phyloP scores from a whole-genome alignment of 2,888 invertebrate genomes.

The Atrina japonica region DNA sequence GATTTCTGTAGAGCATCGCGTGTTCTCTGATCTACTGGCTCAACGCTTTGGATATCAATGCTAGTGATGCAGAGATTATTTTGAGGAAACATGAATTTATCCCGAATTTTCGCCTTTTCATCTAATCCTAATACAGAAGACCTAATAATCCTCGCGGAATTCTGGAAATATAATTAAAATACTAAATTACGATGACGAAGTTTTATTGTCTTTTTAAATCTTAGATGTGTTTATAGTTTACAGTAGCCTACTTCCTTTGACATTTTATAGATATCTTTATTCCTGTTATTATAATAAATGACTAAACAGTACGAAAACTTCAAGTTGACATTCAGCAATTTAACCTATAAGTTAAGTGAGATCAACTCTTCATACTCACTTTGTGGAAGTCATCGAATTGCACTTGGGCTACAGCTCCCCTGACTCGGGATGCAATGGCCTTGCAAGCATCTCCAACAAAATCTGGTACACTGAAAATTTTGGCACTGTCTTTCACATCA shows the following conservation, averaged over 20 bases:
- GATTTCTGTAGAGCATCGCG: slow-evolving; percentile 82
- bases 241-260: no score
- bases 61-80: slow-evolving; percentile 82
- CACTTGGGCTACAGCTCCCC: slow-evolving; percentile 82
- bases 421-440: slow-evolving; percentile 82
- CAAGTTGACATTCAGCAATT: no score
- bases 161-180: slow-evolving; percentile 68
- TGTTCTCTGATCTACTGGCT: slow-evolving; percentile 83
- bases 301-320: no score
- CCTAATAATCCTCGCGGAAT: slow-evolving; percentile 82
- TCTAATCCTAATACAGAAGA: slow-evolving; percentile 82
- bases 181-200: background rate
- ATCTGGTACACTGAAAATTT: slow-evolving; percentile 82
- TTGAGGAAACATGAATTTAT: slow-evolving; percentile 80
- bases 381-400: slow-evolving; percentile 83
- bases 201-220: no score
- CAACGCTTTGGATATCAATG: slow-evolving; percentile 83
- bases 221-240: no score
- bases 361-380: no score
- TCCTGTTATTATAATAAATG: no score
- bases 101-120: slow-evolving; percentile 80
- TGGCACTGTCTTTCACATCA: slow-evolving; percentile 76
- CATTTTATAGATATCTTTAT: no score
- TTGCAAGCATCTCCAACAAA: slow-evolving; percentile 83
- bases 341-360: no score